phyloP scores from a whole-genome alignment of 2,888 invertebrate species.

The Minunthozetes semirufus region DNA sequence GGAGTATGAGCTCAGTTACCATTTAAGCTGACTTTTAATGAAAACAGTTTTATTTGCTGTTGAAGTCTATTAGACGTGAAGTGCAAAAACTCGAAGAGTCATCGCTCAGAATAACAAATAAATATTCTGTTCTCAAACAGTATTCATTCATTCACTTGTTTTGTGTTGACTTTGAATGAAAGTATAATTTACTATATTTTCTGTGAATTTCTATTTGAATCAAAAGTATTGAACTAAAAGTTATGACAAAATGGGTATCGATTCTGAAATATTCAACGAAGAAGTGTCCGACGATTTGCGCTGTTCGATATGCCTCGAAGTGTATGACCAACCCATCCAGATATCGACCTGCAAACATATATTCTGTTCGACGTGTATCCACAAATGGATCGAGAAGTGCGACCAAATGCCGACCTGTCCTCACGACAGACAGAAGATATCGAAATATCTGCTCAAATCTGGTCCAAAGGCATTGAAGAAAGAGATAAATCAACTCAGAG shows the following conservation, averaged over 20 bases:
- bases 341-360: constrained; percentile 20
- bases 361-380: constrained; percentile 9
- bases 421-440: constrained; percentile 12
- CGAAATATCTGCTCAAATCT: background rate
- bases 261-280: constrained; percentile 1
- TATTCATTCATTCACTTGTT: no score
- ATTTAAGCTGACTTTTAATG: background rate
- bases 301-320: constrained; percentile 21
- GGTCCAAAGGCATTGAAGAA: constrained; percentile 7
- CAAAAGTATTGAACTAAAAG: background rate
- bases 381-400: constrained; percentile 20
- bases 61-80: no score
- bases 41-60: background rate
- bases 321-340: constrained; percentile 24
- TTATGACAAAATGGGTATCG: constrained; percentile 22
- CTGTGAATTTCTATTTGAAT: no score
- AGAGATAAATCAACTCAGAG: constrained; percentile 17
- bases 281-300: constrained; percentile 11
- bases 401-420: constrained; percentile 19
- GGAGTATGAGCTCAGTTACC: background rate
- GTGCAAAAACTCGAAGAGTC: no score
- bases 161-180: no score
- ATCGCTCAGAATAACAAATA: no score
- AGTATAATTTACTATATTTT: no score
- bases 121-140: no score